phyloP scores from a whole-genome alignment of 1,140 invertebrate species.

The Harlomillsia oculata region DNA sequence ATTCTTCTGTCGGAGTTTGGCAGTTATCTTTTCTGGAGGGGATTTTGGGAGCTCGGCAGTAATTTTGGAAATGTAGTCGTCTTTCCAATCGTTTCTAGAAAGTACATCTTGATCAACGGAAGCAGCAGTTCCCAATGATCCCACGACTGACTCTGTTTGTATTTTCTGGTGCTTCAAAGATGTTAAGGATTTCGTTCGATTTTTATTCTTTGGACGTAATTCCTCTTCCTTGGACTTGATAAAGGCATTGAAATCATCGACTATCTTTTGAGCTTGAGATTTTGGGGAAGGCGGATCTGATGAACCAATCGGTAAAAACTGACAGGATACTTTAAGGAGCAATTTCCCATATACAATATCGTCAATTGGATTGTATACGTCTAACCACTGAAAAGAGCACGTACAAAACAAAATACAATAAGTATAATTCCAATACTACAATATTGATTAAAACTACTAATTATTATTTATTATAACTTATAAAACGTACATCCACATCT shows the following conservation, averaged over 20 bases:
- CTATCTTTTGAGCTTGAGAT: no score
- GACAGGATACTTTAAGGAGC: no score
- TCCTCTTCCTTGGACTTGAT: no score
- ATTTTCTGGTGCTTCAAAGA: not conserved
- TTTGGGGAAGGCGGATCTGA: no score
- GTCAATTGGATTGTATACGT: conserved; percentile 1
- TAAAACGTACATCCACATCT: not conserved
- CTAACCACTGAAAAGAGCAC: not conserved
- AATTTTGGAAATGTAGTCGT: no score
- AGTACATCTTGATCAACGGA: no score
- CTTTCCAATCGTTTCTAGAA: no score
- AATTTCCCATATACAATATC: not conserved
- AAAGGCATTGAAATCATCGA: no score
- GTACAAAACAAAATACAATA: not conserved
- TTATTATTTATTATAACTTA: not conserved
- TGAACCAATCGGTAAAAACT: not conserved
- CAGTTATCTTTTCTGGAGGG: no score
- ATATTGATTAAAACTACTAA: not conserved
- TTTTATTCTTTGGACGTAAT: not conserved
- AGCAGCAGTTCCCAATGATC: no score
- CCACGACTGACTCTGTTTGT: not conserved
- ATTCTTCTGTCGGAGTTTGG: no score
- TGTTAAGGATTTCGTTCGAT: not conserved
- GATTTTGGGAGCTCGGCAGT: no score
- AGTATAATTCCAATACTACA: not conserved